Evolutionary conservation across 2,797 vertebrate genomes (phyloP).

Genomic region (Cossypha caffra): DNA sequence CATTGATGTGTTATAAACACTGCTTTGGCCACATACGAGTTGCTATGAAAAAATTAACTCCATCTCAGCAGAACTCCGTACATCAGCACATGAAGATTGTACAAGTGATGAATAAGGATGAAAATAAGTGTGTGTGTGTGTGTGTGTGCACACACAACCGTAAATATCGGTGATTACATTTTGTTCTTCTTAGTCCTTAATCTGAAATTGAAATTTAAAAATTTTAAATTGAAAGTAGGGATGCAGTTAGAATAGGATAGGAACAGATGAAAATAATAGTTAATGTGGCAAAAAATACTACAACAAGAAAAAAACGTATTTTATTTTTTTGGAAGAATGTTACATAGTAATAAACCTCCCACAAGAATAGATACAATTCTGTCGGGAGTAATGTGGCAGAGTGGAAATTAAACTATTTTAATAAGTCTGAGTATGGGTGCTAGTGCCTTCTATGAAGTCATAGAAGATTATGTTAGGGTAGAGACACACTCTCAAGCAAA

Average conservation of each 20-base stretch:
- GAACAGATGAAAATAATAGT: neutral
- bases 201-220: neutral
- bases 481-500: neutral
- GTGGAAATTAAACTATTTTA: neutral
- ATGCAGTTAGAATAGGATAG: neutral
- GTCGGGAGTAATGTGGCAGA: neutral
- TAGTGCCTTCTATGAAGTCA: neutral
- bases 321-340: neutral
- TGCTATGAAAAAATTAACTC: too few relatives aligned
- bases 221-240: neutral
- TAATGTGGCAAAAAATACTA: neutral
- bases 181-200: neutral
- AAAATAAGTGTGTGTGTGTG: neutral
- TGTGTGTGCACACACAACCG: too few relatives aligned
- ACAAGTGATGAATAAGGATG: neutral
- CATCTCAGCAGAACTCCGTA: neutral
- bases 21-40: too few relatives aligned
- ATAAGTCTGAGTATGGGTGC: accelerated
- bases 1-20: too few relatives aligned
- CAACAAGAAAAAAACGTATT: neutral
- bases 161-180: neutral
- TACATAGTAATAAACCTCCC: neutral
- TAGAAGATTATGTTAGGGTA: neutral
- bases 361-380: neutral
- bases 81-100: neutral